Base-by-base conservation (phyloP, 1,140 invertebrate genomes). In the Rhopalosiphum maidis region DNA sequence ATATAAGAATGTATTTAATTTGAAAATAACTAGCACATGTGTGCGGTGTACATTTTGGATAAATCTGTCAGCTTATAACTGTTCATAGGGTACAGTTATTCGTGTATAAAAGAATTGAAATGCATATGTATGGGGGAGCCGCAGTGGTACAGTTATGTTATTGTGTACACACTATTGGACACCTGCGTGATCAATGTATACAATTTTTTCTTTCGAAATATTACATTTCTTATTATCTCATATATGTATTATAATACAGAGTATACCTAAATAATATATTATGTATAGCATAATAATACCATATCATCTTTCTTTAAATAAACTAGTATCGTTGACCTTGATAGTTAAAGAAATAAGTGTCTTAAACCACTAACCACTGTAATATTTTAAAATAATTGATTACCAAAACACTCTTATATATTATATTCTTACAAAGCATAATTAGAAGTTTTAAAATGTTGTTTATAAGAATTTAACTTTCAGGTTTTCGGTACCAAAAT, bases 21-120 rank as follows among this genome's bases (percentile, higher is more conserved):
- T 88, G 15, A 88, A 88, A 46, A 46, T 30, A 88, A 54, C 46
- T 88, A 3, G 22, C 35, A 89, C 51, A 55, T 9, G 51, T 89
- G 21, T 55, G 3, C 41, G 22, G 51, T 89, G 21, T 55, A 55
- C 7, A 89, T 89, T 54, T 55, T 89, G 35, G 21, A 55, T 89
- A 18, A 55, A 51, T 30, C 11, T 86, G n/a, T 41, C 8, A 15
- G 8, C 35, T 89, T 89, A 89, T 89, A 89, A 89, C 88, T 89
- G 88, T 89, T 89, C 35, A 55, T 89, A 54, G 51, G n/a, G 48
- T 55, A 89, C 88, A 89, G 88, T 89, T 89, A 89, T 89, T 9
- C 8, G 35, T 89, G 48, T 55, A 54, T 89, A 89, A 55, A 89
- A 25, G 48, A 51, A 89, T 9, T 89, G 35, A 37, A 89, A 22